Evolutionary conservation across 2,888 invertebrate genomes (phyloP).

Genomic region (Yponomeuta plumbellus): DNA sequence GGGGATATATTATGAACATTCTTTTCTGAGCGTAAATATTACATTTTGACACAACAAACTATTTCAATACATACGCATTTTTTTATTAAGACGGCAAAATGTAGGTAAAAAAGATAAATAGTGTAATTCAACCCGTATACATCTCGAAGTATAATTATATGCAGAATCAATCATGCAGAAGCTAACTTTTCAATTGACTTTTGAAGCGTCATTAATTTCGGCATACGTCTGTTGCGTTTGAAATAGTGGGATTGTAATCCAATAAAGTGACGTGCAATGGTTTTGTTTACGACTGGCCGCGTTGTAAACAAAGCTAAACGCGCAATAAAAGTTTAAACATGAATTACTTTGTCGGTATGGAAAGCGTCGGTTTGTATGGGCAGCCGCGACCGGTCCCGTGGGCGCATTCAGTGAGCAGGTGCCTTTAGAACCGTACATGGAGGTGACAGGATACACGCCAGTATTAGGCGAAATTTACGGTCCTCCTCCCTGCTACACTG

Average conservation of each 20-base stretch:
- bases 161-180: no score
- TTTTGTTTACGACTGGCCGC: background rate
- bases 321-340: constrained; percentile 13
- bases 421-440: constrained; percentile 43
- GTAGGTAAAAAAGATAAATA: no score
- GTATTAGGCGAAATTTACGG: constrained; percentile 60
- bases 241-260: background rate
- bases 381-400: constrained; percentile 42
- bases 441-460: constrained; percentile 51
- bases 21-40: constrained; percentile 26
- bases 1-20: constrained; percentile 8
- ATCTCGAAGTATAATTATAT: no score
- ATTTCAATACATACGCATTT: no score
- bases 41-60: background rate
- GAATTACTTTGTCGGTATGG: constrained; percentile 7
- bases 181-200: background rate
- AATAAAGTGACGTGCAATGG: background rate
- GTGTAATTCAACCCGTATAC: no score
- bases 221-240: background rate
- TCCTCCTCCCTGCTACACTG: constrained; percentile 35
- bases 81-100: no score
- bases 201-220: background rate
- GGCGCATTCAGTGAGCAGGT: constrained; percentile 40
- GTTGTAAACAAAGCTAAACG: constrained; percentile 13
- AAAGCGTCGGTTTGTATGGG: background rate